phyloP scores from a whole-genome alignment of 2,113 vertebrate species.

The Calidris pygmaea region DNA sequence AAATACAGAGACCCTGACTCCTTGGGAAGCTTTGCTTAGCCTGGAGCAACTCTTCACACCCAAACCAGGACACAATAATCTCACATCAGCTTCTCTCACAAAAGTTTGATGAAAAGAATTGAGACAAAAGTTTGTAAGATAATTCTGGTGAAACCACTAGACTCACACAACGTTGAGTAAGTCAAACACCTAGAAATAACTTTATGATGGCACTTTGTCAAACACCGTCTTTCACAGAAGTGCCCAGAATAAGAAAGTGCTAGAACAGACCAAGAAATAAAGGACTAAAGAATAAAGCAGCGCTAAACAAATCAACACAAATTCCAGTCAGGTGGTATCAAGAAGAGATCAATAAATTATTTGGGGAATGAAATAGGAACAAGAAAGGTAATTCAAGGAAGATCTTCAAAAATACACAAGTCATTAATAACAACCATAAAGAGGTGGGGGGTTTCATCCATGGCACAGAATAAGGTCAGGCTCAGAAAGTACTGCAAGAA shows the following conservation, averaged over 20 bases:
- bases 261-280: not conserved
- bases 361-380: not conserved
- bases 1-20: not conserved
- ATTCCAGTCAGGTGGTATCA: not conserved
- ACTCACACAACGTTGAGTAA: not conserved
- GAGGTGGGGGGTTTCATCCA: not conserved
- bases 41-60: not conserved
- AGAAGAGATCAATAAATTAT: not conserved
- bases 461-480: not conserved
- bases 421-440: not conserved
- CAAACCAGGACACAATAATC: not conserved
- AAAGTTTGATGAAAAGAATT: not conserved
- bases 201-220: not conserved
- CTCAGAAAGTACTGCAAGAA: not conserved
- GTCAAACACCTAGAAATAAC: not conserved
- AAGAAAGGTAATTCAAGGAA: not conserved
- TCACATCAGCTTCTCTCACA: fast-evolving
- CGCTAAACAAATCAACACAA: not conserved
- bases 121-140: not conserved
- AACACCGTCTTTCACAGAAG: not conserved
- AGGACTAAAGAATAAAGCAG: not conserved
- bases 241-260: not conserved
- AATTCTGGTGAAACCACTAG: not conserved
- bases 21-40: not conserved
- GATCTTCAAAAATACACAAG: not conserved